These are phyloP conservation scores for Papio anubis DNA, from an alignment of 2,113 vertebrate species.

Conservation along the genomic window DNA sequence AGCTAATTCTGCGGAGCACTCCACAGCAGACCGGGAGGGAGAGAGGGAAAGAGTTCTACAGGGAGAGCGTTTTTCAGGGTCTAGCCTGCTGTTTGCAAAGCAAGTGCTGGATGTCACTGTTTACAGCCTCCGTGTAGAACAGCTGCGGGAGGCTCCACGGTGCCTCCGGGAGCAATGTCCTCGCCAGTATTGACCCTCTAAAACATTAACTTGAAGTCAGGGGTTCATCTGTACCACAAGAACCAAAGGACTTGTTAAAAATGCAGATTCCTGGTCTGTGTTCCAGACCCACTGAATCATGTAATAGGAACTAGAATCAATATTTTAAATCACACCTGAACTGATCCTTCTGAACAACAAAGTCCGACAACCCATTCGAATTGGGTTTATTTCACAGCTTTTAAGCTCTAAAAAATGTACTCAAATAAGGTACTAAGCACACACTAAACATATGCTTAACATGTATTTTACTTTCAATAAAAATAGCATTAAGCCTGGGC, in stretches of 20 bases:
- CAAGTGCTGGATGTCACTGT: background rate
- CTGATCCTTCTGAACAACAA: background rate
- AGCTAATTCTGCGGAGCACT: background rate
- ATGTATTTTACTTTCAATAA: constrained; percentile 11
- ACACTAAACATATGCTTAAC: background rate
- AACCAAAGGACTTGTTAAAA: background rate
- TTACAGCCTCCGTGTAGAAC: background rate
- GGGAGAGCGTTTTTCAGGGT: background rate
- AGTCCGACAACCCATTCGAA: background rate
- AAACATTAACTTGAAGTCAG: background rate
- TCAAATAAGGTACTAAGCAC: background rate
- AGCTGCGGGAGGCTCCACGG: background rate
- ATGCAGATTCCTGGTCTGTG: background rate
- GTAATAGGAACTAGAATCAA: background rate
- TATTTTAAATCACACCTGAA: background rate
- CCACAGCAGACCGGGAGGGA: background rate
- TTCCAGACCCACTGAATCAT: background rate
- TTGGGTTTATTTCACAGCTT: background rate
- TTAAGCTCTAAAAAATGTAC: background rate
- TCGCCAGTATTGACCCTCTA: background rate
- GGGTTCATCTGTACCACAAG: background rate
- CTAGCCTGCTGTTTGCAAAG: background rate
- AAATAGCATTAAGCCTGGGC: background rate
- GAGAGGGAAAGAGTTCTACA: background rate
- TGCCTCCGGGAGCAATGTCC: background rate